Evolutionary conservation across 2,113 vertebrate species (phyloP).

Genomic region (Hippocampus barbouri): DNA sequence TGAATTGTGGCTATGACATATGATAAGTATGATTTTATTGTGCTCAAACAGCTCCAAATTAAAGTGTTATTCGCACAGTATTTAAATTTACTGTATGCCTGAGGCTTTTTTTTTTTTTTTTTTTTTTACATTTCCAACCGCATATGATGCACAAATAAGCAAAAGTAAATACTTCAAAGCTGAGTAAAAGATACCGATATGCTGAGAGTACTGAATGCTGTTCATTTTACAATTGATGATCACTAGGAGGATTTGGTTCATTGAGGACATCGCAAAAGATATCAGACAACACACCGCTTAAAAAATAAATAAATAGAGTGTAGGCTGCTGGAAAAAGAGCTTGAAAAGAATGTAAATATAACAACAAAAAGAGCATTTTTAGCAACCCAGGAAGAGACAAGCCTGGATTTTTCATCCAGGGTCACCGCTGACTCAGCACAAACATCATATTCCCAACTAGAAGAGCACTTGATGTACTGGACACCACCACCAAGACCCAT

Average conservation of each 20-base stretch:
- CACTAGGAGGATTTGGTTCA: background rate
- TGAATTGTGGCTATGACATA: no score
- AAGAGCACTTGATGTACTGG: background rate
- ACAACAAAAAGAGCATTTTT: slow-evolving; percentile 29
- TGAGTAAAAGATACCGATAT: background rate
- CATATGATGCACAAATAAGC: background rate
- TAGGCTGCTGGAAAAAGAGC: slow-evolving; percentile 8
- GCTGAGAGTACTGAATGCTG: background rate
- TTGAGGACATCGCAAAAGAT: background rate
- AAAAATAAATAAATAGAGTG: background rate
- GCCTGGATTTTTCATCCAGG: slow-evolving; percentile 13
- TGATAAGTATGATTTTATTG: background rate
- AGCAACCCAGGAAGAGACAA: background rate
- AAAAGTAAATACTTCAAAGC: background rate
- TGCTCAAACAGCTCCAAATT: background rate
- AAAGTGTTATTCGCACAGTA: slow-evolving; percentile 1
- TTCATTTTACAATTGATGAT: background rate
- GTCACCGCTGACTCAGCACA: slow-evolving; percentile 43
- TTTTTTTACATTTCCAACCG: background rate
- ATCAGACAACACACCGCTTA: background rate
- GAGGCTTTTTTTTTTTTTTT: slow-evolving; percentile 12
- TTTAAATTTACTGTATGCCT: slow-evolving; percentile 3
- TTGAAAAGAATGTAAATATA: slow-evolving; percentile 20
- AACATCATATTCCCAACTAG: slow-evolving; percentile 6
- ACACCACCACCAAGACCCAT: background rate